These are phyloP conservation scores for Xiphias gladius DNA, from an alignment of 2,113 vertebrate species.

Conservation along the genomic window DNA sequence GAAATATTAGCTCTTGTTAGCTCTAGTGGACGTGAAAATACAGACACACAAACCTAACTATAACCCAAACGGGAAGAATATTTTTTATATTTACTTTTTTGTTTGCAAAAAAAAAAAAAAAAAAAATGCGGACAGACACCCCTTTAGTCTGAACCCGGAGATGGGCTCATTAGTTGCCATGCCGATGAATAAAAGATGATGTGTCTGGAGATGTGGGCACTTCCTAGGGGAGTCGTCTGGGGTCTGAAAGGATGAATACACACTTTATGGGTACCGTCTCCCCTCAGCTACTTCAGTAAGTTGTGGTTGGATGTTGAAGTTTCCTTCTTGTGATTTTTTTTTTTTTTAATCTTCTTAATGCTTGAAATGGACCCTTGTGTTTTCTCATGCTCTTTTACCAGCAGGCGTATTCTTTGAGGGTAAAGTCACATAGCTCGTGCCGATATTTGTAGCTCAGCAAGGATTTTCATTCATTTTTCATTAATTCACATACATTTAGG, in stretches of 20 bases:
- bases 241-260: constrained; percentile 66
- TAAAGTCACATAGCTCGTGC: neutral
- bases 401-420: neutral
- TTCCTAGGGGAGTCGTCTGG: constrained; percentile 63
- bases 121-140: constrained; percentile 43
- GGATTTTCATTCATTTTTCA: constrained; percentile 52
- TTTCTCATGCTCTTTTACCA: neutral
- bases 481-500: constrained; percentile 26
- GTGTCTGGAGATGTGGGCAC: constrained; percentile 63
- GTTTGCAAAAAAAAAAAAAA: constrained; percentile 23
- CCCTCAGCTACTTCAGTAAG: constrained; percentile 4
- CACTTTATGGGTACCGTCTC: constrained; percentile 35
- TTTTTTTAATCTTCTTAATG: constrained; percentile 14
- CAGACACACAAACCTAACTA: constrained; percentile 2
- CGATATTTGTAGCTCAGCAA: constrained; percentile 23
- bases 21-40: neutral
- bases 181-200: constrained; percentile 73
- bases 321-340: neutral
- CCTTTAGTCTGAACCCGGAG: constrained; percentile 40
- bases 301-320: constrained; percentile 16
- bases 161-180: constrained; percentile 75
- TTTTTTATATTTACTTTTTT: constrained; percentile 42
- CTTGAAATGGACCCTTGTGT: constrained; percentile 7
- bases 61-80: neutral
- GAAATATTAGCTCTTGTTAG: constrained; percentile 13